Conservation (phyloP, 2,113 vertebrate species). For the Bombycilla garrulus region DNA sequence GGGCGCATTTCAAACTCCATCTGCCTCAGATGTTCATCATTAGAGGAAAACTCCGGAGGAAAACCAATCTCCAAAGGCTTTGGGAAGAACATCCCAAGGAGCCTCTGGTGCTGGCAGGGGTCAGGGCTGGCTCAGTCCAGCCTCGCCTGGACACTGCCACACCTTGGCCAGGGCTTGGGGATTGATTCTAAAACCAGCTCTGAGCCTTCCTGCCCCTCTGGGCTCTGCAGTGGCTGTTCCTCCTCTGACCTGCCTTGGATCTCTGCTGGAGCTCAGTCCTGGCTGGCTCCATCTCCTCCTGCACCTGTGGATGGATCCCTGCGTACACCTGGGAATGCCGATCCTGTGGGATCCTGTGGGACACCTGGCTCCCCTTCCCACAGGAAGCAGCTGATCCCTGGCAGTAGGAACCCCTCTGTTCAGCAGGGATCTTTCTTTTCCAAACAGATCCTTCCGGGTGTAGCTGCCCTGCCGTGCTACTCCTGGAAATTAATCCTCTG, state of each 20-base stretch:
- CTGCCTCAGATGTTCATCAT: neutral
- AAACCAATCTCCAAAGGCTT: neutral
- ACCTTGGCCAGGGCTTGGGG: neutral
- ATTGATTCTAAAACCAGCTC: neutral
- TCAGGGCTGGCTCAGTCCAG: neutral
- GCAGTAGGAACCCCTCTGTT: accelerated
- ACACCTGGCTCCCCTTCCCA: neutral
- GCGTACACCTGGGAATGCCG: neutral
- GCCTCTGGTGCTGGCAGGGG: neutral
- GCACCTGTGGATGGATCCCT: neutral
- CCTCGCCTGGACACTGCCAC: neutral
- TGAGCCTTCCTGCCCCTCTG: no score
- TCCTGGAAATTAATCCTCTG: neutral
- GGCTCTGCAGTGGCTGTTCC: neutral
- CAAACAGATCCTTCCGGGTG: neutral
- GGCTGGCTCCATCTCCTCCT: neutral
- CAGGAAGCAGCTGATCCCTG: neutral
- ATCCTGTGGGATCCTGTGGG: neutral
- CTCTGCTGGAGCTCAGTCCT: neutral
- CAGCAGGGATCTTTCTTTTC: neutral
- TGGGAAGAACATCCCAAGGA: neutral
- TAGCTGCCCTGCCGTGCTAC: neutral
- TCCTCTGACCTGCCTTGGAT: neutral
- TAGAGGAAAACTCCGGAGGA: neutral
- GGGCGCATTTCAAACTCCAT: neutral